Conservation (phyloP, 2,888 invertebrate species). For the Epistrophella euchroma region DNA sequence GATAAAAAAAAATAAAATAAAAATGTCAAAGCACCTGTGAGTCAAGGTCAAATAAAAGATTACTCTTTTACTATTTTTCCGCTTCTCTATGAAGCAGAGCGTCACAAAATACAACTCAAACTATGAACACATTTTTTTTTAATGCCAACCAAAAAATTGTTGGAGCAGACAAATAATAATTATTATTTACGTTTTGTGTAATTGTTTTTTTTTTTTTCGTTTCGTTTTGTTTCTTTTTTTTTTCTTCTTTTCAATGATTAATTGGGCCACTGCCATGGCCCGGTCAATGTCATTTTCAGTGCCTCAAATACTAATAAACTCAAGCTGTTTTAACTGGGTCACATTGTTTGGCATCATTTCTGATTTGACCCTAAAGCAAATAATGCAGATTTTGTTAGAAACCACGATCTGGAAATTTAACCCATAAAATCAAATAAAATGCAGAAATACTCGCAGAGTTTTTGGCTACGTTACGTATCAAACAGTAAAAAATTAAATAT, state of each 20-base stretch:
- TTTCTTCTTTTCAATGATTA: conserved; percentile 31
- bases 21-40: conserved; percentile 35
- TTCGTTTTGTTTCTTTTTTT: conserved; percentile 5
- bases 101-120: conserved; percentile 30
- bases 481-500: no score
- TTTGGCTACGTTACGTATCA: no score
- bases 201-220: conserved; percentile 24
- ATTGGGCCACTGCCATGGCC: conserved; percentile 47
- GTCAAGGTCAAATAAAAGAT: conserved; percentile 29
- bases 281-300: conserved; percentile 63
- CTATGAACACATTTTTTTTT: background rate
- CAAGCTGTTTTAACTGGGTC: conserved; percentile 39
- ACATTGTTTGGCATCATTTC: background rate
- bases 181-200: conserved; percentile 25
- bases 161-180: conserved; percentile 31
- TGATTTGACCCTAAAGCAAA: background rate
- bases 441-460: no score
- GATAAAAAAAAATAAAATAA: background rate
- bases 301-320: conserved; percentile 44
- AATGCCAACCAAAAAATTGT: conserved; percentile 16
- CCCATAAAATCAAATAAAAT: no score
- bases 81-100: conserved; percentile 15
- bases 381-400: background rate
- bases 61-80: background rate
- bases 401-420: background rate